Percentiles rank a stretch among this genome's conserved stretches.
phyloP scores from a whole-genome alignment of 2,888 invertebrate genomes.

The Anorthoa munda region DNA sequence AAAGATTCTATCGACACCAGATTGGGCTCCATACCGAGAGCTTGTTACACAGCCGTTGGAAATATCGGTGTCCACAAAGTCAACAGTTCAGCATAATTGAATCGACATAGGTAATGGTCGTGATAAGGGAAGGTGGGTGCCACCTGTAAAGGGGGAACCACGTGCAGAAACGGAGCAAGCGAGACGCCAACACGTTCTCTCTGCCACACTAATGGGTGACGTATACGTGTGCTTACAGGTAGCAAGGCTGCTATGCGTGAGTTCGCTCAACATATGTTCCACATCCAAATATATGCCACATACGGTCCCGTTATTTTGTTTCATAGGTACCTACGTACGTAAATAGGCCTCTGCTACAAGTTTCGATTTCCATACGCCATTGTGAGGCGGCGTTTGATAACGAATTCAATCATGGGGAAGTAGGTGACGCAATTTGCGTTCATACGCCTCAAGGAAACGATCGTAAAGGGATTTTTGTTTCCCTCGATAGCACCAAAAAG shows the following conservation, averaged over 20 bases:
- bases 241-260: slow-evolving; percentile 68
- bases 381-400: slow-evolving; percentile 77
- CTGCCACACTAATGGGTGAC: slow-evolving; percentile 73
- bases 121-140: slow-evolving; percentile 73
- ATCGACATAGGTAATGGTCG: slow-evolving; percentile 80
- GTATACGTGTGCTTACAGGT: slow-evolving; percentile 72
- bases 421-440: slow-evolving; percentile 70
- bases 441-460: slow-evolving; percentile 57
- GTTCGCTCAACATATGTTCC: slow-evolving; percentile 73
- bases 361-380: slow-evolving; percentile 76
- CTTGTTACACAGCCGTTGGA: slow-evolving; percentile 72
- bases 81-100: slow-evolving; percentile 86
- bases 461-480: slow-evolving; percentile 69
- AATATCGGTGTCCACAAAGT: slow-evolving; percentile 80
- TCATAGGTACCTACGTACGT: slow-evolving; percentile 73
- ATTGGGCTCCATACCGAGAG: slow-evolving; percentile 64
- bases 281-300: slow-evolving; percentile 73
- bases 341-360: slow-evolving; percentile 77
- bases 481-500: slow-evolving; percentile 61
- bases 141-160: slow-evolving; percentile 74
- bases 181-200: slow-evolving; percentile 62
- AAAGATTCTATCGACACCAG: slow-evolving; percentile 74
- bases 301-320: slow-evolving; percentile 77
- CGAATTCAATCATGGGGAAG: slow-evolving; percentile 80
- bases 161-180: slow-evolving; percentile 71